Evolutionary conservation across 1,140 invertebrate genomes (phyloP), one percentile per base, ranked within the genome.

Genomic region (Leptopilina clavipes): DNA sequence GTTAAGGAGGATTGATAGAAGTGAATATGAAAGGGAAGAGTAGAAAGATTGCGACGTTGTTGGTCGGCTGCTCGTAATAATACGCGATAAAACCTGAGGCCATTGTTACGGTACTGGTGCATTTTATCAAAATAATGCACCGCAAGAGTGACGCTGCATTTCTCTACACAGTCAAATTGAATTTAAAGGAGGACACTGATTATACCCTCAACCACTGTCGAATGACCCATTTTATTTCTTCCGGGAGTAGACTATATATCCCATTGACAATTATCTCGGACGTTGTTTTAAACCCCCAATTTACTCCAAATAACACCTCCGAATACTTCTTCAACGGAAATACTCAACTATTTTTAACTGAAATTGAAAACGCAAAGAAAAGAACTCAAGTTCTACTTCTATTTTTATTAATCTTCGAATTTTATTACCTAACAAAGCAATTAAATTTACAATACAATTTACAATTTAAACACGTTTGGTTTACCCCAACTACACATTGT

Each of bases 61-160:
- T 65, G 59, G 59, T 65, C 25, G 22, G 25, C 59, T 65, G 59
- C 59, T 65, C 59, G 25, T 25, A 37, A 65, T 65, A 65, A 65
- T 65, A 65, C 59, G 59, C 14, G 59, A 65, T 65, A 65, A 65
- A 65, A 65, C 59, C 59, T 22, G 59, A 65, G 59, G 59, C 59
- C 59, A 65, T 65, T 65, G 59, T 65, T 65, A 65, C 59, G 59
- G 59, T 65, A 65, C 59, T 65, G 59, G 25, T 65, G 25, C 11
- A 65, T 25, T 65, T 65, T 65, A 65, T 65, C 59, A 65, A 65
- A 65, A 65, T 65, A 65, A 65, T 65, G 59, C 59, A 65, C 59
- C 19, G 59, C 59, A 65, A 65, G 25, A 65, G 59, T 65, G 59
- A 65, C 59, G 10, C 59, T 31, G 59, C 59, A 65, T 31, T 65